Evolutionary conservation across 2,113 vertebrate genomes (phyloP).

Genomic region (Charina bottae): DNA sequence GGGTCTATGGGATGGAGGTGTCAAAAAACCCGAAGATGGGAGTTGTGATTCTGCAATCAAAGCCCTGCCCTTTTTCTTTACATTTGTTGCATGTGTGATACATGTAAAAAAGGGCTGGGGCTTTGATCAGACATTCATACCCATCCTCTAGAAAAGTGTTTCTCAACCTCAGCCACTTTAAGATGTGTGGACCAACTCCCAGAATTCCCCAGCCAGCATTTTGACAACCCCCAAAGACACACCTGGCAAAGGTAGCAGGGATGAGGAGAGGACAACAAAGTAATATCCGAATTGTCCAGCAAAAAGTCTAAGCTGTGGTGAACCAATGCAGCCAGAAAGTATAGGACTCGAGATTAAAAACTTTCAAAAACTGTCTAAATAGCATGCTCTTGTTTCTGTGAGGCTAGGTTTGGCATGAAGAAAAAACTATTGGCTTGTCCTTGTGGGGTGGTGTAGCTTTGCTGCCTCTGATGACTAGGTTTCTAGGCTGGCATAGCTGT

Average conservation of each 20-base stretch:
- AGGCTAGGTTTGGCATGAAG: background rate
- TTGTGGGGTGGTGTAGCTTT: background rate
- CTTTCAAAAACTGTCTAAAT: background rate
- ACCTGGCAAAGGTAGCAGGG: background rate
- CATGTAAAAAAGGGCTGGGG: background rate
- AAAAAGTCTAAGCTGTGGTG: background rate
- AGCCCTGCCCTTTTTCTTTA: background rate
- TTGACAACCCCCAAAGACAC: background rate
- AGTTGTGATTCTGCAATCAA: background rate
- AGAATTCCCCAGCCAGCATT: background rate
- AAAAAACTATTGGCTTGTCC: background rate
- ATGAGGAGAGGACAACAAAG: background rate
- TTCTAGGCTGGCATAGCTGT: background rate
- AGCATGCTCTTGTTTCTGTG: background rate
- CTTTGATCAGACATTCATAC: background rate
- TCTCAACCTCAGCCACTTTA: background rate
- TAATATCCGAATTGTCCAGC: background rate
- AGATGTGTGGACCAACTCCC: background rate
- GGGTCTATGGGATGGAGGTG: background rate
- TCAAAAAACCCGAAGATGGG: background rate
- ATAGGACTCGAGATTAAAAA: background rate
- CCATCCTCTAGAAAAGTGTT: background rate
- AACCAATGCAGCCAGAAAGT: background rate
- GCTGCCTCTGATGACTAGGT: background rate
- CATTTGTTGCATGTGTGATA: background rate